Conservation (phyloP, 2,113 vertebrate species). For the Hydrolagus affinis region DNA sequence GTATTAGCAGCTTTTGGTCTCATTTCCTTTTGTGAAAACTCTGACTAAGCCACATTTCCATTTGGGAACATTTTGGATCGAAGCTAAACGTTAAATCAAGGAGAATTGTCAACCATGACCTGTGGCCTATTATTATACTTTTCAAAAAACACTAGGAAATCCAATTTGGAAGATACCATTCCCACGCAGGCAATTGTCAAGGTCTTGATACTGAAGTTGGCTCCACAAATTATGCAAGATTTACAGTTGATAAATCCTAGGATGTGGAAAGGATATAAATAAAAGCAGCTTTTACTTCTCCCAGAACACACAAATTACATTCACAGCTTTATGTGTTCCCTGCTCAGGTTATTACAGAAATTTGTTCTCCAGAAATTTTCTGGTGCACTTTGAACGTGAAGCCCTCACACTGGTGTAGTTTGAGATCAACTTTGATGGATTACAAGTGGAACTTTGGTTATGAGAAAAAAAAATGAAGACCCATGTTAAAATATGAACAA, state of each 20-base stretch:
- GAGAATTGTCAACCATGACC: neutral
- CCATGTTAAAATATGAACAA: no score
- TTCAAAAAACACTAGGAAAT: conserved; percentile 1
- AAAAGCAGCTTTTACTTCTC: neutral
- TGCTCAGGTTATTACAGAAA: neutral
- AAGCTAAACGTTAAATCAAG: neutral
- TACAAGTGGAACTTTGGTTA: no score
- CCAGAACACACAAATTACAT: neutral
- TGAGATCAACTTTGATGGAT: neutral
- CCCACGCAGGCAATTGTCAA: neutral
- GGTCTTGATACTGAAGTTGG: neutral
- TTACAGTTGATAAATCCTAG: neutral
- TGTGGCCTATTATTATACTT: neutral
- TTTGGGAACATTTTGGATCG: no score
- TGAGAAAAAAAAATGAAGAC: no score
- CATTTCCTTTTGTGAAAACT: neutral
- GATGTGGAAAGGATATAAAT: neutral
- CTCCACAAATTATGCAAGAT: neutral
- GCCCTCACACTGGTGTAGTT: no score
- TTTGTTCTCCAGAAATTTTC: neutral
- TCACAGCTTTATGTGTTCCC: neutral
- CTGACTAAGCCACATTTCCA: neutral
- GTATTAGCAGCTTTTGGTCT: neutral
- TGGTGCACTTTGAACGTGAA: neutral
- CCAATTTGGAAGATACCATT: neutral